A percentile compares a stretch with the other conserved stretches of the same genome.
Conservation (phyloP, 2,888 invertebrate genomes). For the Perdita meconis region DNA sequence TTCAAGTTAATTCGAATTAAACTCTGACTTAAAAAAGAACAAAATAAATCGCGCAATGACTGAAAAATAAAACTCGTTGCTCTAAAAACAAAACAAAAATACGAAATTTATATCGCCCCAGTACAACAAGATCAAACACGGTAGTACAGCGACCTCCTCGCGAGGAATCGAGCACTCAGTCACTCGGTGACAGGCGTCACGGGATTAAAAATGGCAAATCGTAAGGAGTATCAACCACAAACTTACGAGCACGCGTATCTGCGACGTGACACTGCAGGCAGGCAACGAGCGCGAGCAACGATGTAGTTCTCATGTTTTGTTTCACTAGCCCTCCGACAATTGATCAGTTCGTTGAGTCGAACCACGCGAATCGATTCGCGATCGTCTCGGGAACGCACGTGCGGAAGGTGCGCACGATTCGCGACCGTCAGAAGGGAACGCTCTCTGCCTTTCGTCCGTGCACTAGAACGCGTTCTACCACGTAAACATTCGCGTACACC, state of each 20-base stretch:
- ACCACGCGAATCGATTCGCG: constrained; percentile 22
- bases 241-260: constrained; percentile 71
- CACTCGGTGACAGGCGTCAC: not conserved
- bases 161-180: not conserved
- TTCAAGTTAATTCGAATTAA: not conserved
- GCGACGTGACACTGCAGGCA: constrained; percentile 69
- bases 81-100: not conserved
- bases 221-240: not conserved
- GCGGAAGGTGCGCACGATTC: constrained; percentile 37
- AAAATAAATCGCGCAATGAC: not conserved
- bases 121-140: not conserved
- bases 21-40: not conserved
- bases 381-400: constrained; percentile 52
- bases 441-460: constrained; percentile 5
- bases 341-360: constrained; percentile 1
- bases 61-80: not conserved
- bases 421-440: constrained; percentile 5
- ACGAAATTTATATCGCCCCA: not conserved
- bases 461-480: constrained; percentile 28
- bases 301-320: constrained; percentile 61
- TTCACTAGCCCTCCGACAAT: constrained; percentile 20
- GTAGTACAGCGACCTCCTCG: not conserved
- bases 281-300: constrained; percentile 63
- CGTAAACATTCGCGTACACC: constrained; percentile 42
- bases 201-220: not conserved